phyloP scores from a whole-genome alignment of 2,888 invertebrate genomes.

The Chaetoderma sp. region DNA sequence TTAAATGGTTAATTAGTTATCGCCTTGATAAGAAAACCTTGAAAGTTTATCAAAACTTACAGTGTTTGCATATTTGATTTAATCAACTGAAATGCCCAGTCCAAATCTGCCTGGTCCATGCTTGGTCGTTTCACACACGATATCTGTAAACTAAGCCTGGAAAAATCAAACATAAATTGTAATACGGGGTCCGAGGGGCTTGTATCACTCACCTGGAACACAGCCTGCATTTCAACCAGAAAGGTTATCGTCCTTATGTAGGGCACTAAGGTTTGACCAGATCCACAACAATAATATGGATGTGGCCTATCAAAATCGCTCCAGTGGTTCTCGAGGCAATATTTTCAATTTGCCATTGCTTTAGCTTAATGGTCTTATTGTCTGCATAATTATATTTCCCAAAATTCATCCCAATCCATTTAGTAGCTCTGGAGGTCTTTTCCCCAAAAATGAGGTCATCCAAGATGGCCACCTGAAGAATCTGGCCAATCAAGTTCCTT shows the following conservation, averaged over 20 bases:
- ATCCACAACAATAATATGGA: neutral
- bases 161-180: slow-evolving; percentile 23
- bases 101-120: slow-evolving; percentile 74
- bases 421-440: too few species aligned
- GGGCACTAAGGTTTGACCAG: neutral
- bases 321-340: neutral
- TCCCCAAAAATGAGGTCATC: too few species aligned
- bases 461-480: too few species aligned
- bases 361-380: too few species aligned
- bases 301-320: neutral
- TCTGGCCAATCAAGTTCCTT: too few species aligned
- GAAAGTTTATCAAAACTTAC: too few species aligned
- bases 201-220: too few species aligned
- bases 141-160: slow-evolving; percentile 74
- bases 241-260: neutral
- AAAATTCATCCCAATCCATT: too few species aligned
- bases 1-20: too few species aligned
- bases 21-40: too few species aligned
- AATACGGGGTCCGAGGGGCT: neutral
- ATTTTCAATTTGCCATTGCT: too few species aligned
- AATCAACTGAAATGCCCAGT: slow-evolving; percentile 82
- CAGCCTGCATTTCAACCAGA: neutral
- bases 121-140: slow-evolving; percentile 74
- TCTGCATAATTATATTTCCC: too few species aligned
- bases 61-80: slow-evolving; percentile 83